phyloP scores from a whole-genome alignment of 2,113 vertebrate species.

The Callipepla californica region DNA sequence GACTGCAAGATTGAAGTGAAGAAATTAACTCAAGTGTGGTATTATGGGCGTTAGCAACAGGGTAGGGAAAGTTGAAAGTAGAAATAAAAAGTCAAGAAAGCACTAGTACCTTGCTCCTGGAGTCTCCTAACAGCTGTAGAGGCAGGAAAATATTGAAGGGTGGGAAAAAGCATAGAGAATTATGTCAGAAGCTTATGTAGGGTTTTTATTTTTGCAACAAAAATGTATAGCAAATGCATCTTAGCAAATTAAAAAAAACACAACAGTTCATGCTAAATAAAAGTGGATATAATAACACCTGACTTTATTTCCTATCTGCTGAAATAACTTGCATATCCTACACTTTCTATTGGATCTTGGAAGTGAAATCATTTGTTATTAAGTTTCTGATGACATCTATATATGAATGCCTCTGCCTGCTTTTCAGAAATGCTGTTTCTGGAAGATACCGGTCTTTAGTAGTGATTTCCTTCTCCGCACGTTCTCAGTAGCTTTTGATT shows the following conservation, averaged over 20 bases:
- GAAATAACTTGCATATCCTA: not conserved
- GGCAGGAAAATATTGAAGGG: constrained; percentile 86
- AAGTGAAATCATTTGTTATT: not conserved
- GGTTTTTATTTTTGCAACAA: constrained; percentile 82
- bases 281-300: constrained; percentile 52
- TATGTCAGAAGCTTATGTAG: constrained; percentile 85
- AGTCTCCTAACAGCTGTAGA: constrained; percentile 99
- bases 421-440: not conserved
- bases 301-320: constrained; percentile 25
- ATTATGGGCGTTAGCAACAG: constrained; percentile 63
- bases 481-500: not conserved
- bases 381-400: not conserved
- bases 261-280: constrained; percentile 72
- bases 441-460: not conserved
- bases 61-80: constrained; percentile 73
- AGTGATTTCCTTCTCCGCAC: not conserved
- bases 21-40: constrained; percentile 43
- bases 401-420: not conserved
- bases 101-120: constrained; percentile 98
- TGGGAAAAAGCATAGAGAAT: constrained; percentile 90
- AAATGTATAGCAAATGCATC: constrained; percentile 80
- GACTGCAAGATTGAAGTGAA: constrained; percentile 28
- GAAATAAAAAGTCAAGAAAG: constrained; percentile 79
- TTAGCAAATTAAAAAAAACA: constrained; percentile 80
- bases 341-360: not conserved